phyloP scores from a whole-genome alignment of 2,113 vertebrate species.

The Romanogobio albipinnatus region DNA sequence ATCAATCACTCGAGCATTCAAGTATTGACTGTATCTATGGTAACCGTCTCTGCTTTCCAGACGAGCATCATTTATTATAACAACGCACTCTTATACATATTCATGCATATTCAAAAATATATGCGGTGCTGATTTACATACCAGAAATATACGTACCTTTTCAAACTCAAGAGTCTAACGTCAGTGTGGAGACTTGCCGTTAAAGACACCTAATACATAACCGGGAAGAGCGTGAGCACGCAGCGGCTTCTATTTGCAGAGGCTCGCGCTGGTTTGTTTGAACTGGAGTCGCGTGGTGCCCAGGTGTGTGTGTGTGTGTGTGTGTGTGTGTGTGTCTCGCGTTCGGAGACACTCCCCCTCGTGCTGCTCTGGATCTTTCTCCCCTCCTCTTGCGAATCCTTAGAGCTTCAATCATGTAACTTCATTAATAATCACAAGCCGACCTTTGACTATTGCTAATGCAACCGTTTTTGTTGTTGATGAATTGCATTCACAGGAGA shows the following conservation, averaged over 20 bases:
- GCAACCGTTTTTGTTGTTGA: not conserved
- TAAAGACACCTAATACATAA: not conserved
- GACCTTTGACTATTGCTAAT: not conserved
- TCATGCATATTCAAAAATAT: conserved; percentile 9
- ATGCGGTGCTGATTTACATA: conserved; percentile 27
- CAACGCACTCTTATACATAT: conserved; percentile 12
- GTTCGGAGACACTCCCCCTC: conserved; percentile 41
- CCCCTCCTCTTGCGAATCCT: conserved; percentile 52
- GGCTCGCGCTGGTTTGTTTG: conserved; percentile 72
- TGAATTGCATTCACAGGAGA: not conserved
- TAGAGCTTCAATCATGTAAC: not conserved
- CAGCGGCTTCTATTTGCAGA: not conserved
- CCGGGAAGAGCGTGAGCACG: conserved; percentile 4
- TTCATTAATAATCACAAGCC: not conserved
- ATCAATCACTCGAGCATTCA: not conserved
- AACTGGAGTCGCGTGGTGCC: conserved; percentile 67
- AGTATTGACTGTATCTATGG: conserved; percentile 28
- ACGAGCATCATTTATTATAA: conserved; percentile 4
- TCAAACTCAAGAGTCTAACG: not conserved
- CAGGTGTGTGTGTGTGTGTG: conserved; percentile 33
- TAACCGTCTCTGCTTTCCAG: conserved; percentile 13
- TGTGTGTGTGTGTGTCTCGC: conserved; percentile 14
- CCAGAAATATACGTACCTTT: not conserved
- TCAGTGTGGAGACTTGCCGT: not conserved
- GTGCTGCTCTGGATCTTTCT: conserved; percentile 38